Evolutionary conservation across 2,888 invertebrate species (phyloP).

Genomic region (Tineola bisselliella): DNA sequence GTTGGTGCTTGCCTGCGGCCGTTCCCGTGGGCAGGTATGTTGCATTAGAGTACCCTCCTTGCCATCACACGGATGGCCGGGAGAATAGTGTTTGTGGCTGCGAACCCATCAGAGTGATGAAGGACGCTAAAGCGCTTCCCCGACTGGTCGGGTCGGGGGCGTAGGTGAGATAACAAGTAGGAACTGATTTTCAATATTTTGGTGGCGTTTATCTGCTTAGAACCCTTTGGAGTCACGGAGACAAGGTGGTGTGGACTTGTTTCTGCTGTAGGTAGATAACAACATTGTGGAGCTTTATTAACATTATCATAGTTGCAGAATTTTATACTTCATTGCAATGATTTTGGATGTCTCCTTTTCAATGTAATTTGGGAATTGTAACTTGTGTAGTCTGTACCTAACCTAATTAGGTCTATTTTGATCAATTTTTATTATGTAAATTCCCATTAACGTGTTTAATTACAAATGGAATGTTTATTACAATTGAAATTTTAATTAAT

Average conservation of each 20-base stretch:
- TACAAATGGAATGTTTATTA: constrained; percentile 37
- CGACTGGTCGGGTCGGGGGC: constrained; percentile 39
- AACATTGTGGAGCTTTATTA: constrained; percentile 10
- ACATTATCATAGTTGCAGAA: neutral
- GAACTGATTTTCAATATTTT: constrained; percentile 57
- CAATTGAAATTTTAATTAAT: constrained; percentile 43
- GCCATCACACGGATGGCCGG: neutral
- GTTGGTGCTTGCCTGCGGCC: constrained; percentile 45
- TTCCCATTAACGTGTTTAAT: neutral
- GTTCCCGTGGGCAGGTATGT: constrained; percentile 48
- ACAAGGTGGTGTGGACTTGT: neutral
- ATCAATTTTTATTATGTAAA: neutral
- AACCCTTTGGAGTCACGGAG: constrained; percentile 43
- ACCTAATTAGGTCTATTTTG: neutral
- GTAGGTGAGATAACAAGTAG: constrained; percentile 44
- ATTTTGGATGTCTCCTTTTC: neutral
- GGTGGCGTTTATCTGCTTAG: constrained; percentile 64
- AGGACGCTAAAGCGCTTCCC: constrained; percentile 23
- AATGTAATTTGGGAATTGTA: neutral
- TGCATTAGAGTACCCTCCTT: constrained; percentile 56
- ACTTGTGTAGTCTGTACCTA: neutral
- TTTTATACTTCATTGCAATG: neutral
- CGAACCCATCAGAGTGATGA: neutral
- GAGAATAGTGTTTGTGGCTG: neutral
- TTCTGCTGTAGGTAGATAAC: constrained; percentile 6